Conservation (phyloP, 2,888 invertebrate species). For the Nasonia oneida region DNA sequence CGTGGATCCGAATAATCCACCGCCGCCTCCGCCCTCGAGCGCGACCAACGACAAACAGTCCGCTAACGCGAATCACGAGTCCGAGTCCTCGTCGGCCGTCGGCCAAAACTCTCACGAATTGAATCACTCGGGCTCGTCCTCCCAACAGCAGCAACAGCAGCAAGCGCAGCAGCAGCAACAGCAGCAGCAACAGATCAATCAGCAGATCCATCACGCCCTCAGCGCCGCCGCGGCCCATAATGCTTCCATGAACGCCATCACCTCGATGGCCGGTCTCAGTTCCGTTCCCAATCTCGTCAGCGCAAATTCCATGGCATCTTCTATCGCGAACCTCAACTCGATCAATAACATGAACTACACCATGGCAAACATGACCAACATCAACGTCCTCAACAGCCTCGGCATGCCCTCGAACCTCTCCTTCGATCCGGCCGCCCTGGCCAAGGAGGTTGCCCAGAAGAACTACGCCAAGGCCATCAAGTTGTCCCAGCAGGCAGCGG, state of each 20-base stretch:
- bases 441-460: conserved; percentile 91
- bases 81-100: conserved; percentile 65
- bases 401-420: conserved; percentile 60
- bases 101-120: conserved; percentile 77
- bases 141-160: conserved; percentile 62
- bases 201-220: conserved; percentile 79
- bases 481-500: conserved; percentile 80
- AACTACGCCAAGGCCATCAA: conserved; percentile 89
- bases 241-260: conserved; percentile 70
- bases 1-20: conserved; percentile 78
- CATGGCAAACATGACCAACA: conserved; percentile 73
- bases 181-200: conserved; percentile 64
- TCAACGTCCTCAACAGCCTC: conserved; percentile 71
- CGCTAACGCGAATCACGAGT: conserved; percentile 73
- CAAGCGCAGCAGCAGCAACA: conserved; percentile 65
- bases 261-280: conserved; percentile 72
- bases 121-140: conserved; percentile 75
- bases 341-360: conserved; percentile 70
- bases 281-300: conserved; percentile 69
- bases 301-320: conserved; percentile 68
- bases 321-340: conserved; percentile 68
- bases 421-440: conserved; percentile 84
- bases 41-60: conserved; percentile 68
- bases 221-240: conserved; percentile 66
- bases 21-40: conserved; percentile 75